phyloP scores from a whole-genome alignment of 2,888 invertebrate genomes.

The Tupiocoris notatus region DNA sequence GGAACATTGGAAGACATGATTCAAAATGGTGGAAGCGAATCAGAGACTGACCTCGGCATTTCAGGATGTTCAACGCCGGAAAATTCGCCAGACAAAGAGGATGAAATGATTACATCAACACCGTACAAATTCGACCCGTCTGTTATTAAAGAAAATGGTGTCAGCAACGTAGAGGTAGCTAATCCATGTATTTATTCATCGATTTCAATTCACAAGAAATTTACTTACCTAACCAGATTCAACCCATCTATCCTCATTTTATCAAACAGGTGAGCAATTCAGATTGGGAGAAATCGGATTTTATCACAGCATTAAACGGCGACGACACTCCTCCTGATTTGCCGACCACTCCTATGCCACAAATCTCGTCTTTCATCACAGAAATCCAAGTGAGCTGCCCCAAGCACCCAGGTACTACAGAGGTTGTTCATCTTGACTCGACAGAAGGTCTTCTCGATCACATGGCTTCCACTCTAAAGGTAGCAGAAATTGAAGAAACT shows the following conservation, averaged over 20 bases:
- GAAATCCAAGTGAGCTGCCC: constrained; percentile 64
- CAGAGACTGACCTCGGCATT: constrained; percentile 47
- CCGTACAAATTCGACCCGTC: constrained; percentile 46
- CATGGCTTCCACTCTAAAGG: constrained; percentile 40
- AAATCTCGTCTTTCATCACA: constrained; percentile 62
- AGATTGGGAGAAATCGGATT: constrained; percentile 46
- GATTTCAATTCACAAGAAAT: too few species aligned
- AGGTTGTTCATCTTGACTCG: constrained; percentile 44
- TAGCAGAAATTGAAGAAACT: constrained; percentile 31
- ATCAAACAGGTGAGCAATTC: constrained; percentile 51
- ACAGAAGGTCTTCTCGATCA: constrained; percentile 45
- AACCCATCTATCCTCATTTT: too few species aligned
- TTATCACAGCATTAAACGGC: constrained; percentile 45
- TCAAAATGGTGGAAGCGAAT: constrained; percentile 48
- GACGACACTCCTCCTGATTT: constrained; percentile 54
- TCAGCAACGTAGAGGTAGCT: constrained; percentile 46
- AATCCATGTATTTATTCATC: too few species aligned
- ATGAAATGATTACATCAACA: constrained; percentile 46
- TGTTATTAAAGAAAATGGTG: constrained; percentile 39
- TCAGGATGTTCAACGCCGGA: constrained; percentile 49
- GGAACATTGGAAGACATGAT: constrained; percentile 72
- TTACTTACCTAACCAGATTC: too few species aligned
- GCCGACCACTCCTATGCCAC: constrained; percentile 55
- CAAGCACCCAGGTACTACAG: constrained; percentile 48
- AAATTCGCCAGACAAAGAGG: constrained; percentile 46